Evolutionary conservation across 2,797 vertebrate genomes (phyloP).

Genomic region (Anabacerthia variegaticeps): DNA sequence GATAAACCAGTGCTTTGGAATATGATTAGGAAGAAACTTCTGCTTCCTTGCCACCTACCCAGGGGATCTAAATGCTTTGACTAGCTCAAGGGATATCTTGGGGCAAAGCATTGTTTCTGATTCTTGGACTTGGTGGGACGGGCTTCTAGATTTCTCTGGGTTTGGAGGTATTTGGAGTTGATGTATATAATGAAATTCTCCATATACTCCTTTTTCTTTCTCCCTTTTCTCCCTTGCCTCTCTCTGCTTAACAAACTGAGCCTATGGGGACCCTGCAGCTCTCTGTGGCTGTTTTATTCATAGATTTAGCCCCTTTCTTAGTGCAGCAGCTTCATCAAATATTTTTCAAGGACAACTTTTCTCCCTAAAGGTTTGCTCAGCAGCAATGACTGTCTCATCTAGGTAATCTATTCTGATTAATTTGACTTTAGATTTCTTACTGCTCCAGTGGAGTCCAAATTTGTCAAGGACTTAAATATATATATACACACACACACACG

Average conservation of each 20-base stretch:
- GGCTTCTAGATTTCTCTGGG: background rate
- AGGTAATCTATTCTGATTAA: slow-evolving; percentile 74
- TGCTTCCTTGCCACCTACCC: background rate
- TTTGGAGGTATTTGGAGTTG: background rate
- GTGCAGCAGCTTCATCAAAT: slow-evolving; percentile 54
- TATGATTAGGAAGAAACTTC: background rate
- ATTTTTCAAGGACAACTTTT: slow-evolving; percentile 74
- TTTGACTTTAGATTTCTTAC: slow-evolving; percentile 68
- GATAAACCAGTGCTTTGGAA: background rate
- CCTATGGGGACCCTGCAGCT: background rate
- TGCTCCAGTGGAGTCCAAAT: slow-evolving; percentile 70
- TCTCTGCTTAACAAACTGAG: slow-evolving; percentile 9
- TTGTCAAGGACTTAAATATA: slow-evolving; percentile 63
- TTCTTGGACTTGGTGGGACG: background rate
- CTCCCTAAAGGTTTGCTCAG: slow-evolving; percentile 61
- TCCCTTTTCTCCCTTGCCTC: background rate
- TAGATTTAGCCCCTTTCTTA: slow-evolving; percentile 45
- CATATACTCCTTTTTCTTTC: background rate
- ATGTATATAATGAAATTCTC: background rate
- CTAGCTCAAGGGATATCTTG: background rate
- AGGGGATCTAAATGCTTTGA: background rate
- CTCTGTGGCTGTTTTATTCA: slow-evolving; percentile 51
- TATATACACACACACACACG: background rate
- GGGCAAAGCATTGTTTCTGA: background rate
- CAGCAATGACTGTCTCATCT: slow-evolving; percentile 62